phyloP scores from a whole-genome alignment of 2,113 vertebrate species.

The Rhynchopsitta pachyrhyncha region DNA sequence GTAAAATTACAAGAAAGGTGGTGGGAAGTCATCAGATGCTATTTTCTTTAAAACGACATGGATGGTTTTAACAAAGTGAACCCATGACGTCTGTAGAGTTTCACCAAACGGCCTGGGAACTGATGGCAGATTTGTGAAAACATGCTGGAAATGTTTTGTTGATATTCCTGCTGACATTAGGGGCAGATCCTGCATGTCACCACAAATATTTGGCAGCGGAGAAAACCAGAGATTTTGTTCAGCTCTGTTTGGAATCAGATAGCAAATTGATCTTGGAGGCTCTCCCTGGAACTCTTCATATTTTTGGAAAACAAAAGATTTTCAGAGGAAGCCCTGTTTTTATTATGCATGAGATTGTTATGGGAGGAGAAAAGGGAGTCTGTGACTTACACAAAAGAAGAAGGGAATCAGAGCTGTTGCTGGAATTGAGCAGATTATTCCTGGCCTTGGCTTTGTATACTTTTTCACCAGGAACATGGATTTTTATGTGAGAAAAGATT shows the following conservation, averaged over 20 bases:
- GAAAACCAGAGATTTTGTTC: slow-evolving; percentile 64
- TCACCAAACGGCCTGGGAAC: slow-evolving; percentile 69
- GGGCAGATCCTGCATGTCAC: slow-evolving; percentile 74
- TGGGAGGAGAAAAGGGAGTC: slow-evolving; percentile 61
- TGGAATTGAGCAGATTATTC: slow-evolving; percentile 56
- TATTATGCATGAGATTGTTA: slow-evolving; percentile 65
- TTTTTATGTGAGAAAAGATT: slow-evolving; percentile 62
- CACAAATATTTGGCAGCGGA: slow-evolving; percentile 74
- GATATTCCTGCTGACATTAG: slow-evolving; percentile 75
- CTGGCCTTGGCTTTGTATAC: slow-evolving; percentile 54
- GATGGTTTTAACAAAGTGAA: slow-evolving; percentile 54
- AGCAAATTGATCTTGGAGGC: slow-evolving; percentile 65
- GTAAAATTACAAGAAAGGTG: slow-evolving; percentile 50
- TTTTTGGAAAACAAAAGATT: slow-evolving; percentile 70
- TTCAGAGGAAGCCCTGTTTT: slow-evolving; percentile 67
- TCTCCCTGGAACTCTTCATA: slow-evolving; percentile 63
- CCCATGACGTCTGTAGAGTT: slow-evolving; percentile 47
- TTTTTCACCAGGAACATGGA: slow-evolving; percentile 61
- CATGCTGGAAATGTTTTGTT: slow-evolving; percentile 71
- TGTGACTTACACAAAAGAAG: slow-evolving; percentile 49
- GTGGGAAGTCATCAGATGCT: slow-evolving; percentile 30
- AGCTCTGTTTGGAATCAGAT: slow-evolving; percentile 69
- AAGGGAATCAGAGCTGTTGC: slow-evolving; percentile 34
- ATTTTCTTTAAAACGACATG: background rate
- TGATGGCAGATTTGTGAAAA: slow-evolving; percentile 73